Conservation (phyloP, 2,888 invertebrate species). For the Helobdella robusta region DNA sequence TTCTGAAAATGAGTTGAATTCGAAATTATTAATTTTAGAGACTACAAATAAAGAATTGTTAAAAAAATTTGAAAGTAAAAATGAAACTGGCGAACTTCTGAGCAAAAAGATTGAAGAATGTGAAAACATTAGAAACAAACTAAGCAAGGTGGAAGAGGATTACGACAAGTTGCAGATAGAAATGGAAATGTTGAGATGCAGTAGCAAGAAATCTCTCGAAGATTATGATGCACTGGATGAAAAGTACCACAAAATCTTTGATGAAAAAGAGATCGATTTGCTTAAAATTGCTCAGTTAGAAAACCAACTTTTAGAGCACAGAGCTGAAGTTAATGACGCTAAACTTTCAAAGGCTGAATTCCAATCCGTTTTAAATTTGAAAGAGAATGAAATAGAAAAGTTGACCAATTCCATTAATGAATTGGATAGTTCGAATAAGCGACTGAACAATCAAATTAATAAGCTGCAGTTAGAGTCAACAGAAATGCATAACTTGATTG, state of each 20-base stretch:
- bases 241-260: neutral
- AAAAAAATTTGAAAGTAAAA: neutral
- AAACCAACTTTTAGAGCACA: no score
- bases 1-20: neutral
- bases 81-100: neutral
- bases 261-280: neutral
- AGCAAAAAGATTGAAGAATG: neutral
- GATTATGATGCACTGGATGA: neutral
- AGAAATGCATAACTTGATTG: no score
- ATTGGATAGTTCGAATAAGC: no score
- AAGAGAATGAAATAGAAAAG: no score
- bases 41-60: neutral
- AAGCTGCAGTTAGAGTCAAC: no score
- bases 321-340: no score
- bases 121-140: slow-evolving; percentile 4
- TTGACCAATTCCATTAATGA: no score
- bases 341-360: no score
- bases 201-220: neutral
- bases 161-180: slow-evolving; percentile 16
- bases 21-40: neutral
- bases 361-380: no score
- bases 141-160: neutral
- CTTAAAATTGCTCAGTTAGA: no score
- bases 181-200: slow-evolving; percentile 7
- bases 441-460: no score